These are phyloP conservation scores for Otocyon megalotis DNA, from an alignment of 2,113 vertebrate genomes.

Conservation along the genomic window DNA sequence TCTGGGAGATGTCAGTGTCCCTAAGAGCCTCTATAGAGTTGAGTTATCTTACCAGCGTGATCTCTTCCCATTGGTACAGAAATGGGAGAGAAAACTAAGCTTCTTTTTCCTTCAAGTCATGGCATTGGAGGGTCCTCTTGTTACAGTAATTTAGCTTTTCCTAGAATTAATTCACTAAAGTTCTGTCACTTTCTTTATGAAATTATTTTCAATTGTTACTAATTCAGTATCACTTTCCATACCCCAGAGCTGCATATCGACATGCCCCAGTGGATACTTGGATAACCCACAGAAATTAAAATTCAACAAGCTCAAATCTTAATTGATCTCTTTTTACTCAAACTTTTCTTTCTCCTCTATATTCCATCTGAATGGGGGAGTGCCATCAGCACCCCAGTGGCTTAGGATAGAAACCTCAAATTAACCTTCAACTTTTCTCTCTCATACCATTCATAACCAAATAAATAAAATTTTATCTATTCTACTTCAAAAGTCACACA, in stretches of 20 bases:
- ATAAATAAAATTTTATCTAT: neutral
- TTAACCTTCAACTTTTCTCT: neutral
- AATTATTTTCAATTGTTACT: slow-evolving; percentile 18
- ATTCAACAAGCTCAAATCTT: neutral
- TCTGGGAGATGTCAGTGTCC: neutral
- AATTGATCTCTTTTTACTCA: neutral
- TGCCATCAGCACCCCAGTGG: neutral
- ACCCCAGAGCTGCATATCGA: neutral
- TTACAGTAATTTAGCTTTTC: neutral
- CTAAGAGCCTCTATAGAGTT: neutral
- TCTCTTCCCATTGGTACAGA: neutral
- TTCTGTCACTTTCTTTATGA: neutral
- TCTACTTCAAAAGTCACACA: neutral
- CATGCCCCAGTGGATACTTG: neutral
- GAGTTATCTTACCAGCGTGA: neutral
- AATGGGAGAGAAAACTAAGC: neutral
- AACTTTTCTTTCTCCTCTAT: neutral
- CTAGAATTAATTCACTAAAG: neutral
- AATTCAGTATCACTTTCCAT: neutral
- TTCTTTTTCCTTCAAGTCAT: neutral
- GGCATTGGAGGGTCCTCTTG: neutral
- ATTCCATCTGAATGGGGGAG: neutral
- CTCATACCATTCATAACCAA: neutral
- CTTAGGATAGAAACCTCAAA: neutral
- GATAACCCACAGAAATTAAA: neutral